phyloP scores from a whole-genome alignment of 2,797 vertebrate species.

The Hoplostethus mediterraneus region DNA sequence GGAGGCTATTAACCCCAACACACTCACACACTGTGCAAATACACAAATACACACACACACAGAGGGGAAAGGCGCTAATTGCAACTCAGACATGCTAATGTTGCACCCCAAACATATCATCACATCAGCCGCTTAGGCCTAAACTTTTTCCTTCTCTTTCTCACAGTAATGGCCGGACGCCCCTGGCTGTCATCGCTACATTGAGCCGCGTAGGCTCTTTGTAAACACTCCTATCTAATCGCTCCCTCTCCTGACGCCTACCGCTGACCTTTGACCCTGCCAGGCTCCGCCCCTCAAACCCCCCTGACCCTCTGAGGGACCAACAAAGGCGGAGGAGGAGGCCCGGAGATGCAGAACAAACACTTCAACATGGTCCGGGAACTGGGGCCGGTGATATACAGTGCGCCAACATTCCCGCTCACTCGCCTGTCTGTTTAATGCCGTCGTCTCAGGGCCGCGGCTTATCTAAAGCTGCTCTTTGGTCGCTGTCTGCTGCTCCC shows the following conservation, averaged over 20 bases:
- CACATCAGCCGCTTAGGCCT: conserved; percentile 2
- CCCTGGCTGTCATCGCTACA: conserved; percentile 32
- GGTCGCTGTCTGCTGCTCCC: not conserved
- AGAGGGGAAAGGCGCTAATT: conserved; percentile 13
- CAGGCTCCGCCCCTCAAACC: not conserved
- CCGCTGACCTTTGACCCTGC: conserved; percentile 46
- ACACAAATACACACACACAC: conserved; percentile 31
- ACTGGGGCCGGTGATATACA: conserved; percentile 8
- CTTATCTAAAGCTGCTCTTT: conserved; percentile 28
- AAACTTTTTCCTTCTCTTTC: not conserved
- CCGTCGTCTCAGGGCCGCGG: conserved; percentile 21
- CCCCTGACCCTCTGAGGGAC: not conserved
- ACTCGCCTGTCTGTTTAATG: conserved; percentile 26
- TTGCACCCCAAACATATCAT: conserved; percentile 20
- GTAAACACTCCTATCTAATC: conserved; percentile 60
- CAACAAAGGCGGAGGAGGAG: conserved; percentile 22
- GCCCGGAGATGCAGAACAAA: conserved; percentile 10
- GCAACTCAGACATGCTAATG: conserved; percentile 28
- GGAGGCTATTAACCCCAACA: conserved; percentile 34
- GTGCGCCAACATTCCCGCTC: conserved; percentile 13
- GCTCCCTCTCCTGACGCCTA: conserved; percentile 18
- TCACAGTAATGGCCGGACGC: conserved; percentile 2
- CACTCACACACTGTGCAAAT: conserved; percentile 26
- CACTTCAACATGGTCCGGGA: conserved; percentile 23
- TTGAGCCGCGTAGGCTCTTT: conserved; percentile 48